Conservation (phyloP, 1,140 invertebrate genomes). For the Pseudomyrmex sp. region DNA sequence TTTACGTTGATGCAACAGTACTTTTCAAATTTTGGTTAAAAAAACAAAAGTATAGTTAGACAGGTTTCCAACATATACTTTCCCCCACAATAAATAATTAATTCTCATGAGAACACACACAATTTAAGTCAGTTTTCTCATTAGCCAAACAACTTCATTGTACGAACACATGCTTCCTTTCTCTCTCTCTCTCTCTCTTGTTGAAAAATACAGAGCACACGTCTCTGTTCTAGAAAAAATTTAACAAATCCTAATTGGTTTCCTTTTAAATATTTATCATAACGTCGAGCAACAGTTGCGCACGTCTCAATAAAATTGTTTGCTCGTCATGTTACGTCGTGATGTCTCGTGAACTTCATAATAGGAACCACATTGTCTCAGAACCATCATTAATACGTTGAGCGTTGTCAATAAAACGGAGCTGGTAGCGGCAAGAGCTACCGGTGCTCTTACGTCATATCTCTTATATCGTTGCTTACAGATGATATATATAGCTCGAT, state of each 20-base stretch:
- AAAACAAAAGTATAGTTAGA: too few relatives aligned
- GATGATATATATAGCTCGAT: not conserved
- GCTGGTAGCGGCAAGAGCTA: not conserved
- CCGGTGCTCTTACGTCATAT: not conserved
- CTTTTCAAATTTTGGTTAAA: too few relatives aligned
- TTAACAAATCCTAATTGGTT: not conserved
- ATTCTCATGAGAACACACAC: too few relatives aligned
- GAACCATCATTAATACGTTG: conserved; percentile 32
- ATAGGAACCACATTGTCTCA: conserved; percentile 18
- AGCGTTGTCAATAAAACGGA: not conserved
- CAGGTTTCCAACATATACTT: too few relatives aligned
- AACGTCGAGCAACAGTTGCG: not conserved
- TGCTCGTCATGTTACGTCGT: not conserved
- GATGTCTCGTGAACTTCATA: not conserved
- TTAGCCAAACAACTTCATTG: too few relatives aligned
- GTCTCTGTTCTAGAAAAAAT: too few relatives aligned
- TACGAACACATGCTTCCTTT: too few relatives aligned
- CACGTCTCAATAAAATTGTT: not conserved
- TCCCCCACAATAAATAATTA: too few relatives aligned
- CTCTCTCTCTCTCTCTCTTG: too few relatives aligned
- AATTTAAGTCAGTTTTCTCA: too few relatives aligned
- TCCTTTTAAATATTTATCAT: conserved; percentile 6
- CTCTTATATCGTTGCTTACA: not conserved
- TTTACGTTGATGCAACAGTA: too few relatives aligned
- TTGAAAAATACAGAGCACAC: too few relatives aligned